These are phyloP conservation scores for Panulirus ornatus DNA, from an alignment of 1,140 invertebrate genomes.

Conservation along the genomic window DNA sequence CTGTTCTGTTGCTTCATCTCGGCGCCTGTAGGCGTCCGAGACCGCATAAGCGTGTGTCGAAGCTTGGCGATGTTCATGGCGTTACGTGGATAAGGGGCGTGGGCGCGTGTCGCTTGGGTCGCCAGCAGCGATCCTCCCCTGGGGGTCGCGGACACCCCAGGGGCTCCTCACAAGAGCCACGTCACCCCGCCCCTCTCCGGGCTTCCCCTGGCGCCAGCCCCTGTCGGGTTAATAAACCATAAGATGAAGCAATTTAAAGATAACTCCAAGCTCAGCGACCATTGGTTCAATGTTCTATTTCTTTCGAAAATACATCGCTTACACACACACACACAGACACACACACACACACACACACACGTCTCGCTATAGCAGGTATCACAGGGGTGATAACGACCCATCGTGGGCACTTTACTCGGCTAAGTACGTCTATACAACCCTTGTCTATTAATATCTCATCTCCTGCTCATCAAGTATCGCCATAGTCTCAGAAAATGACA, in stretches of 20 bases:
- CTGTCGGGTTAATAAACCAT: background rate
- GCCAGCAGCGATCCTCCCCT: constrained; percentile 46
- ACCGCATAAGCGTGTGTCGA: constrained; percentile 90
- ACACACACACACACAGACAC: constrained; percentile 9
- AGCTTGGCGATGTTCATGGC: constrained; percentile 82
- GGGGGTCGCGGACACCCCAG: constrained; percentile 71
- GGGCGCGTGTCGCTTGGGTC: constrained; percentile 45
- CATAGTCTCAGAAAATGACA: background rate
- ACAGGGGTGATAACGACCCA: background rate
- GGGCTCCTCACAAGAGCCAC: constrained; percentile 65
- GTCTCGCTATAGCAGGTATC: background rate
- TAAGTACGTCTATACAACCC: background rate
- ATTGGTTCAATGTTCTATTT: background rate
- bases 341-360: constrained; percentile 35
- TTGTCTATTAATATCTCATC: background rate
- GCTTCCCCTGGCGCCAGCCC: constrained; percentile 64
- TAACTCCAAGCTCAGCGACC: background rate
- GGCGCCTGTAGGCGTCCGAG: constrained; percentile 89
- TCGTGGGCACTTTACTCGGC: background rate
- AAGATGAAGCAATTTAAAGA: background rate
- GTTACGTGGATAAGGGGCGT: constrained; percentile 37
- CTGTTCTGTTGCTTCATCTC: constrained; percentile 94
- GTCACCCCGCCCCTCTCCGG: constrained; percentile 71
- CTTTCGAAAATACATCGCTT: background rate
- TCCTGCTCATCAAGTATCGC: background rate